A percentile compares a stretch with the other conserved stretches of the same genome.
These are phyloP conservation scores for Sebastolobus altivelis DNA, from an alignment of 2,797 vertebrate species.

Conservation along the genomic window DNA sequence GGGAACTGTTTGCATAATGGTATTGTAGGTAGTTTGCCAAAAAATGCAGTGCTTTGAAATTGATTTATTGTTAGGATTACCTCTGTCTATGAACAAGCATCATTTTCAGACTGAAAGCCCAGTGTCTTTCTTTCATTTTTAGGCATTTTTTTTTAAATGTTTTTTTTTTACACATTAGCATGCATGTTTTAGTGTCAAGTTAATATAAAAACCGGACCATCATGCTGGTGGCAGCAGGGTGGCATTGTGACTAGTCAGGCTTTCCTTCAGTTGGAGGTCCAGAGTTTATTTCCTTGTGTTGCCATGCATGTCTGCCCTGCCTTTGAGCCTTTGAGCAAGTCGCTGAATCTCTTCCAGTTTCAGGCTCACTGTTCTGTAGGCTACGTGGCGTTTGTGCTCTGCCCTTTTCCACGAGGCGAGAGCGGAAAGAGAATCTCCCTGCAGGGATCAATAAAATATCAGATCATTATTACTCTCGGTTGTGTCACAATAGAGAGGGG, in stretches of 20 bases:
- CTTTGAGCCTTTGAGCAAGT: conserved; percentile 41
- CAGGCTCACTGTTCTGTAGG: conserved; percentile 12
- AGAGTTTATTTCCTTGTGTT: not conserved
- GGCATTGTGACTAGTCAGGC: not conserved
- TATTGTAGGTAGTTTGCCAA: not conserved
- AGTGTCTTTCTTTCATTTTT: no score
- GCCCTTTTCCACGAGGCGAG: conserved; percentile 47
- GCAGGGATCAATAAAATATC: conserved; percentile 55
- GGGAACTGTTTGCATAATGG: conserved; percentile 51
- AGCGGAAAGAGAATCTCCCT: conserved; percentile 32
- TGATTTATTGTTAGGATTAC: not conserved
- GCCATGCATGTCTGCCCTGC: not conserved
- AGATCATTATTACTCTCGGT: conserved; percentile 38
- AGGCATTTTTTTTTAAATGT: not conserved
- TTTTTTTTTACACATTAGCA: not conserved
- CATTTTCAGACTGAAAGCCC: not conserved
- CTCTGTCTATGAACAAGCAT: not conserved
- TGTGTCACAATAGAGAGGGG: conserved; percentile 24
- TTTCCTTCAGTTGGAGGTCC: not conserved
- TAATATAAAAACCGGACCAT: not conserved
- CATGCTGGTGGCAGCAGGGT: not conserved
- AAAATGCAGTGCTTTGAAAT: not conserved
- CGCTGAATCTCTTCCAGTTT: not conserved
- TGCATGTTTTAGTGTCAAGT: not conserved
- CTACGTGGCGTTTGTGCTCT: conserved; percentile 37